phyloP scores from a whole-genome alignment of 2,797 vertebrate species.

The Mareca strepera region DNA sequence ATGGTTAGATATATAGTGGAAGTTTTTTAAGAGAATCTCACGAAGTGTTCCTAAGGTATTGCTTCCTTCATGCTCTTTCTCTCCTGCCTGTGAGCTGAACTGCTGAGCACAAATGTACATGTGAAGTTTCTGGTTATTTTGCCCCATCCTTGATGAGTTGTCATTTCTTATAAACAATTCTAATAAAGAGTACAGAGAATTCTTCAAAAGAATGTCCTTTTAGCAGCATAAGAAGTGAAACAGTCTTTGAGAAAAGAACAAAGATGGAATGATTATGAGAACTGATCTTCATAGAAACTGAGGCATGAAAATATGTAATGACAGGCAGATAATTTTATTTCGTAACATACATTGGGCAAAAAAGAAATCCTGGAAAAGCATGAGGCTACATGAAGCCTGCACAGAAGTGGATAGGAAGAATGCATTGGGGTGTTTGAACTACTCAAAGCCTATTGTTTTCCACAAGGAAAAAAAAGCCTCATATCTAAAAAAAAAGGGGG shows the following conservation, averaged over 20 bases:
- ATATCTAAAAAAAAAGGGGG: no score
- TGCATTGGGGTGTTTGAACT: neutral
- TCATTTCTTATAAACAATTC: neutral
- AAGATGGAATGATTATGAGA: neutral
- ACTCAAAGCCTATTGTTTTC: neutral
- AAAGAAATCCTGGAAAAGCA: neutral
- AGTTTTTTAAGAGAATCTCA: neutral
- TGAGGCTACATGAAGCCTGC: neutral
- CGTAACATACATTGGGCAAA: neutral
- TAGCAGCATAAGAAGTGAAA: neutral
- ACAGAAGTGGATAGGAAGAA: neutral
- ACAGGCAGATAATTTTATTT: neutral
- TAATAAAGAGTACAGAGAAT: neutral
- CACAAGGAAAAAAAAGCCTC: neutral
- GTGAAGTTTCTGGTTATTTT: neutral
- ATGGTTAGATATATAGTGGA: neutral
- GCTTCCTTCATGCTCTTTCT: neutral
- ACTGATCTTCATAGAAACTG: neutral
- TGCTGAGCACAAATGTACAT: neutral
- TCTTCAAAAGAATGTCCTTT: neutral
- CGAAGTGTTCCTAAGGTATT: neutral
- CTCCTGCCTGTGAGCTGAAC: neutral
- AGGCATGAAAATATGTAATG: neutral
- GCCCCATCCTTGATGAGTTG: neutral
- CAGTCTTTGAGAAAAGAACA: conserved; percentile 6